These are phyloP conservation scores for Diarsia brunnea DNA, from an alignment of 2,888 invertebrate species.

Conservation along the genomic window DNA sequence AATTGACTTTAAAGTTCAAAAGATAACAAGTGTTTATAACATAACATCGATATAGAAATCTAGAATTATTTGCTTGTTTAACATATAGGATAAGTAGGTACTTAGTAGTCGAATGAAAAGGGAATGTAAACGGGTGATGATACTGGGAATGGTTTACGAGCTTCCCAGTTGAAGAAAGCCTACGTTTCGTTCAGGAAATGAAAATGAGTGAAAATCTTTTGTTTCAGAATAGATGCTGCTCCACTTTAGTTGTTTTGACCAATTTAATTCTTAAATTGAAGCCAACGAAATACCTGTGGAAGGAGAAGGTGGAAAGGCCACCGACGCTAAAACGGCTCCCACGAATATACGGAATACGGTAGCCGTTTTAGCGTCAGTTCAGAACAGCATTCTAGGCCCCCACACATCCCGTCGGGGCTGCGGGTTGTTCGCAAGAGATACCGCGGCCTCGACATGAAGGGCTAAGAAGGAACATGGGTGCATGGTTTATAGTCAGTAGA, in stretches of 20 bases:
- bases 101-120: not conserved
- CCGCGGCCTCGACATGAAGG: too few species aligned
- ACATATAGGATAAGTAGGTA: not conserved
- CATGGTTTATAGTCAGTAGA: too few species aligned
- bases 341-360: too few species aligned
- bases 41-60: not conserved
- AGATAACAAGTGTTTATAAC: constrained; percentile 37
- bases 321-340: too few species aligned
- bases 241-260: not conserved
- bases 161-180: not conserved
- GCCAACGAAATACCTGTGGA: too few species aligned
- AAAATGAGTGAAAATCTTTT: not conserved
- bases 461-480: too few species aligned
- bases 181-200: not conserved
- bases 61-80: constrained; percentile 14
- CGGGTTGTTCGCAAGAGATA: too few species aligned
- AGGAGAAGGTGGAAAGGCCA: too few species aligned
- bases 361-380: too few species aligned
- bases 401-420: too few species aligned
- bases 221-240: not conserved
- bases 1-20: constrained; percentile 33
- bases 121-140: not conserved
- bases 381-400: too few species aligned
- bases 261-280: not conserved
- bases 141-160: not conserved